These are phyloP conservation scores for Patiria miniata DNA, from an alignment of 35 echinoderm and acorn worm genomes.

Conservation along the genomic window DNA sequence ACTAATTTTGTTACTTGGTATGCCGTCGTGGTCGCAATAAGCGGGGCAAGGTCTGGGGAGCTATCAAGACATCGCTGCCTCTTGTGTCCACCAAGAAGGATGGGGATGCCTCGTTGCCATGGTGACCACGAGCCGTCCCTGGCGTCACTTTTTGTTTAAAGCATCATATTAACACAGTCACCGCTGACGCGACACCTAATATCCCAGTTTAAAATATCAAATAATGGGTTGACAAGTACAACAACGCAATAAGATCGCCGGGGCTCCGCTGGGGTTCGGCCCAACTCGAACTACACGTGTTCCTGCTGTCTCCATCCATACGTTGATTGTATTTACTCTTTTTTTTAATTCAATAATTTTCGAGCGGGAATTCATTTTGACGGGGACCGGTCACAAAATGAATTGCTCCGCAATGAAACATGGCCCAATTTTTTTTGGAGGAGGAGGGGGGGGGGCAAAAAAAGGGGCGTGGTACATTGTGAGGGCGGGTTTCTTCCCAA, in stretches of 20 bases:
- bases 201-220: constrained; percentile 18
- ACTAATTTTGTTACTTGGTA: constrained; percentile 20
- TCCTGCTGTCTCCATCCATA: too few species aligned
- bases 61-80: neutral
- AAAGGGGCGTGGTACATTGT: too few species aligned
- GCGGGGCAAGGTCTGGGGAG: neutral
- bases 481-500: too few species aligned
- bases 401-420: too few species aligned
- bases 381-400: too few species aligned
- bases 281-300: too few species aligned
- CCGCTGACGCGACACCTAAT: neutral
- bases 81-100: neutral
- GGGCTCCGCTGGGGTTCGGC: neutral
- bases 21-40: neutral
- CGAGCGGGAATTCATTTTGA: too few species aligned
- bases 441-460: too few species aligned
- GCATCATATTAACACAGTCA: neutral
- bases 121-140: neutral
- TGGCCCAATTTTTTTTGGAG: too few species aligned
- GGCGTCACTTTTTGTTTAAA: neutral
- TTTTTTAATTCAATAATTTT: too few species aligned
- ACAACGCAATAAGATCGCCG: neutral
- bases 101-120: neutral
- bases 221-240: neutral
- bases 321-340: too few species aligned